Evolutionary conservation across 2,888 invertebrate genomes (phyloP).

Genomic region (Argyresthia albistria): DNA sequence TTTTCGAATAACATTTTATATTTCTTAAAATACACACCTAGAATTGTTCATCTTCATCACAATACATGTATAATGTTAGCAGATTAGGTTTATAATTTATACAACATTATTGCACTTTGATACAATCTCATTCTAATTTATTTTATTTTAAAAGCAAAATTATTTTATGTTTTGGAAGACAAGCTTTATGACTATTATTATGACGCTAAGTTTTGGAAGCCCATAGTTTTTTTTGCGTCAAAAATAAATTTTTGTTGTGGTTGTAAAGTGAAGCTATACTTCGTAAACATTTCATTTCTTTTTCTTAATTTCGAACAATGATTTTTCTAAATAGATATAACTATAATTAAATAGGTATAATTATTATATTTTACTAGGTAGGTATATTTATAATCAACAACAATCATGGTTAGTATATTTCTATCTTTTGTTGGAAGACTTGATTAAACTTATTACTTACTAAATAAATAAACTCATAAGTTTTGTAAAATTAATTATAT

Average conservation of each 20-base stretch:
- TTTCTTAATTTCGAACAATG: not conserved
- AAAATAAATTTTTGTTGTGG: not conserved
- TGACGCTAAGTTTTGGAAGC: conserved; percentile 23
- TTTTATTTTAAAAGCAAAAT: conserved; percentile 14
- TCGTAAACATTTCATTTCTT: not conserved
- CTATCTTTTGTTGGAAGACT: conserved; percentile 6
- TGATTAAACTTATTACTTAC: not conserved
- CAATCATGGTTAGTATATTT: conserved; percentile 8
- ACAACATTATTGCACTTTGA: conserved; percentile 63
- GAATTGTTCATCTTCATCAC: conserved; percentile 54
- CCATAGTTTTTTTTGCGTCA: conserved; percentile 10
- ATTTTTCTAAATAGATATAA: not conserved
- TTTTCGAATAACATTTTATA: conserved; percentile 52
- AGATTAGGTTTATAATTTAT: conserved; percentile 18
- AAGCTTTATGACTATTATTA: too few species aligned
- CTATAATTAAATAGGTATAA: not conserved
- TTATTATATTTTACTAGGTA: conserved; percentile 7
- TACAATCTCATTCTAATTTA: conserved; percentile 10
- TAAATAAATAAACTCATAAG: not conserved
- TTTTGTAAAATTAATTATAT: not conserved
- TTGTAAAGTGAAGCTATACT: not conserved
- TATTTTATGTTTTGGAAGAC: conserved; percentile 4
- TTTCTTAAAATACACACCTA: conserved; percentile 70
- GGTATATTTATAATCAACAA: conserved; percentile 22
- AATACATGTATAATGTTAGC: conserved; percentile 39